Conservation (phyloP, 2,888 invertebrate species). For the Hemistola chrysoprasaria region DNA sequence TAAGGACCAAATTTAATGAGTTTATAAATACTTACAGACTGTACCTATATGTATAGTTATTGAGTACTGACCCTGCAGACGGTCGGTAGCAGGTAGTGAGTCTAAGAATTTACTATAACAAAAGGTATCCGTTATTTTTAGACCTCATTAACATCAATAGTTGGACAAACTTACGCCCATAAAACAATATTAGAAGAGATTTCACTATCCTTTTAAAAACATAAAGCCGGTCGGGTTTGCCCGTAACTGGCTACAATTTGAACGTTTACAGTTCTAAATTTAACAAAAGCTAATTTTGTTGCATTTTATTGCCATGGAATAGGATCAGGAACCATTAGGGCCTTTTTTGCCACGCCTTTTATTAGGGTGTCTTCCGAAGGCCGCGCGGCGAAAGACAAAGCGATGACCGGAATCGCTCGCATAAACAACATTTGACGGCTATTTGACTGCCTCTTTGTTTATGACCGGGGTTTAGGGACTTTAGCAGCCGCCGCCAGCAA, state of each 20-base stretch:
- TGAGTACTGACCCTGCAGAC: too few relatives aligned
- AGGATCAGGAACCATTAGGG: constrained; percentile 76
- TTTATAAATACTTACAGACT: too few relatives aligned
- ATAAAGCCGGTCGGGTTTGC: constrained; percentile 45
- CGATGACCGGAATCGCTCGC: constrained; percentile 68
- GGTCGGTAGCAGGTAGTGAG: too few relatives aligned
- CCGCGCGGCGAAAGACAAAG: constrained; percentile 76
- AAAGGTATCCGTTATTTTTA: constrained; percentile 31
- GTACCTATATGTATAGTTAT: too few relatives aligned
- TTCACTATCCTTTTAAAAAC: constrained; percentile 26
- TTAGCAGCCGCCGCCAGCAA: constrained; percentile 30
- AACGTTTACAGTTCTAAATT: constrained; percentile 64
- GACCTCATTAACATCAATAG: constrained; percentile 45
- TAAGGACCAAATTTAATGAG: too few relatives aligned
- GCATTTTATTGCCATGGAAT: constrained; percentile 79
- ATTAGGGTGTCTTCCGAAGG: constrained; percentile 80
- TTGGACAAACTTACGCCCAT: constrained; percentile 51
- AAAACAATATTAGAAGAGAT: constrained; percentile 58
- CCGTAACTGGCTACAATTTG: constrained; percentile 47
- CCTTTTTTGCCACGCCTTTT: constrained; percentile 79
- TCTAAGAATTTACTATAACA: too few relatives aligned
- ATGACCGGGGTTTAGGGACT: constrained; percentile 38
- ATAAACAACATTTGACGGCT: constrained; percentile 77
- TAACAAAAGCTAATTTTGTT: constrained; percentile 80
- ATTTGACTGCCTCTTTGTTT: constrained; percentile 74